A percentile compares a stretch with the other conserved stretches of the same genome.
phyloP scores from a whole-genome alignment of 2,113 vertebrate species.

The Myocastor coypus region DNA sequence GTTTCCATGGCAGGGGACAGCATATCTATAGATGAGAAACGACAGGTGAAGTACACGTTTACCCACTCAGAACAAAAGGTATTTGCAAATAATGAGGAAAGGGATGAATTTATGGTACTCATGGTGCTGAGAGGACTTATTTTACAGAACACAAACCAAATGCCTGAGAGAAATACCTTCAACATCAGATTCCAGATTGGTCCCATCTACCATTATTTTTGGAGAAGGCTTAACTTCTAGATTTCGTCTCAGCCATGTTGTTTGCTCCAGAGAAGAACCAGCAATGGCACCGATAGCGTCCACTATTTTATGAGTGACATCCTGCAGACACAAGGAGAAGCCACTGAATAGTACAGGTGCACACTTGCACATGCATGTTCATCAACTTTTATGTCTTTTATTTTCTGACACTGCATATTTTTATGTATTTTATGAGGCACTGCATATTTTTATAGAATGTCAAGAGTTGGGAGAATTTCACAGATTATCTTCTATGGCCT shows the following conservation, averaged over 20 bases:
- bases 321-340: conserved; percentile 85
- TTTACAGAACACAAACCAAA: conserved; percentile 5
- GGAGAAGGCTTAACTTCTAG: conserved; percentile 98
- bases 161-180: conserved; percentile 90
- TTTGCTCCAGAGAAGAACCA: conserved; percentile 98
- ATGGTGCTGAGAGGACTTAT: not conserved
- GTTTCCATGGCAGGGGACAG: conserved; percentile 96
- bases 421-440: not conserved
- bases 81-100: not conserved
- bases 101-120: conserved; percentile 39
- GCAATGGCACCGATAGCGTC: conserved; percentile 97
- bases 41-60: not conserved
- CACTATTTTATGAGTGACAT: conserved; percentile 98
- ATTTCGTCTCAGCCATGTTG: conserved; percentile 98
- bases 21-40: conserved; percentile 92
- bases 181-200: conserved; percentile 94
- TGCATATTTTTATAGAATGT: not conserved
- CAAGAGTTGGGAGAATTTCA: not conserved
- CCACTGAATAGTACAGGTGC: not conserved
- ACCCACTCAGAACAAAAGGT: not conserved
- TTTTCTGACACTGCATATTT: not conserved
- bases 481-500: not conserved
- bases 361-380: not conserved
- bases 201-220: conserved; percentile 96
- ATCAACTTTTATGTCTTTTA: not conserved